Evolutionary conservation across 2,888 invertebrate genomes (phyloP), one percentile per base, ranked within the genome.

Genomic region (Drosophila peninsularis): DNA sequence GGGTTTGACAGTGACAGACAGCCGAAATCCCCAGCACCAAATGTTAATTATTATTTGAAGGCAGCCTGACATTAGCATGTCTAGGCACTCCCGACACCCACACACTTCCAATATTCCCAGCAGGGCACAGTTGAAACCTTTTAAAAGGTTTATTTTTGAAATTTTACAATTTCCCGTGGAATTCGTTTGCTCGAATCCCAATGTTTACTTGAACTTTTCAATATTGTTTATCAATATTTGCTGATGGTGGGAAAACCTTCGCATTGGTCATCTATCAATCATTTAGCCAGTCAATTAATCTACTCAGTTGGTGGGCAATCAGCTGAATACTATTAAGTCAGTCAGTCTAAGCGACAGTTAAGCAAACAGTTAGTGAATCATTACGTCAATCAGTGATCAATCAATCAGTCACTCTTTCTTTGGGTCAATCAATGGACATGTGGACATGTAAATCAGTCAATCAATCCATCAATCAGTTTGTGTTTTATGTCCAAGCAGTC

Each of bases 1-100:
- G 10, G 36, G 32, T 19, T 52, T 55, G 58, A 45, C 75, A 63
- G 45, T 62, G 71, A 49, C 44, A 56, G 34, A 34, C 39, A 37
- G 19, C n/a, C 11, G 11, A 47, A 30, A 13, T 34, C 17, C 57
- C 10, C 62, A 19, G 9, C 42, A 0, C 27, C 68, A 45, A 42
- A 68, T 62, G 61, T 64, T 72, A 75, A 47, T 47, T 47, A 68
- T 76, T 75, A 76, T 68, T 58, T 42, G 44, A 21, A 44, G 45
- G 24, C 2, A 56, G 50, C 39, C 21, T 44, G 44, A 39, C 57
- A 32, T 47, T 42, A 47, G 56, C 50, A 55, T 62, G 62, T 52
- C 45, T 36, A 19, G 10, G 21, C 19, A 21, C 37, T 30, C 4
- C 14, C 19, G 1, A 30, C n/a, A 9, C 21, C 17, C n/a, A 6